These are phyloP conservation scores for Lutjanus campechanus DNA, from an alignment of 2,797 vertebrate species.

Conservation along the genomic window DNA sequence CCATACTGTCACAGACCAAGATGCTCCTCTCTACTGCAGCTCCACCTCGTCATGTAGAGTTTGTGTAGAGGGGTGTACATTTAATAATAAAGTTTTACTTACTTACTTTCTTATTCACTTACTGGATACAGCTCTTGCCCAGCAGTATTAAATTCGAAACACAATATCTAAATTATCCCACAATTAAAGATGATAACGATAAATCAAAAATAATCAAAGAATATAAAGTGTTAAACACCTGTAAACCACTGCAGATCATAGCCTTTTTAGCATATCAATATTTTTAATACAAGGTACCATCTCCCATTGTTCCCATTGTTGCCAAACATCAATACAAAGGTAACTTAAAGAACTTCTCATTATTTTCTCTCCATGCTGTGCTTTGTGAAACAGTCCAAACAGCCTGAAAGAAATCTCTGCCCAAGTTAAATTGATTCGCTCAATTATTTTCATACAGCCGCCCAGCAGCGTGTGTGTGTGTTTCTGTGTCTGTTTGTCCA, in stretches of 20 bases:
- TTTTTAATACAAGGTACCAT: background rate
- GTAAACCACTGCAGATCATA: conserved; percentile 22
- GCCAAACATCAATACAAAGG: conserved; percentile 48
- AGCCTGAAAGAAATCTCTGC: conserved; percentile 28
- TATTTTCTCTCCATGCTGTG: conserved; percentile 65
- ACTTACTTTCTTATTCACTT: too few species aligned
- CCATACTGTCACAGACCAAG: too few species aligned
- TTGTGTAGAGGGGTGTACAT: background rate
- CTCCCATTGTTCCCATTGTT: conserved; percentile 20
- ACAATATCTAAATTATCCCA: background rate
- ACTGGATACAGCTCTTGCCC: background rate
- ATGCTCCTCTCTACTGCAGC: background rate
- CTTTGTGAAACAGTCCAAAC: conserved; percentile 49
- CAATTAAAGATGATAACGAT: conserved; percentile 15
- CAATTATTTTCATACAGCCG: conserved; percentile 49
- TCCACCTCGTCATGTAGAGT: conserved; percentile 10
- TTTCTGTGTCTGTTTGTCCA: conserved; percentile 8
- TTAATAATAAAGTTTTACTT: too few species aligned
- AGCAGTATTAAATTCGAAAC: too few species aligned
- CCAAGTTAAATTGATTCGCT: conserved; percentile 40
- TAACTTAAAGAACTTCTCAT: conserved; percentile 53
- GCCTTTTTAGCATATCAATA: conserved; percentile 21
- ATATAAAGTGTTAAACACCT: background rate
- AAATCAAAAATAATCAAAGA: background rate
- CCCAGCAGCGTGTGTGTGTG: conserved; percentile 17